Evolutionary conservation across 2,888 invertebrate species (phyloP), one percentile per base, ranked within the genome.

Genomic region (Griposia aprilina): DNA sequence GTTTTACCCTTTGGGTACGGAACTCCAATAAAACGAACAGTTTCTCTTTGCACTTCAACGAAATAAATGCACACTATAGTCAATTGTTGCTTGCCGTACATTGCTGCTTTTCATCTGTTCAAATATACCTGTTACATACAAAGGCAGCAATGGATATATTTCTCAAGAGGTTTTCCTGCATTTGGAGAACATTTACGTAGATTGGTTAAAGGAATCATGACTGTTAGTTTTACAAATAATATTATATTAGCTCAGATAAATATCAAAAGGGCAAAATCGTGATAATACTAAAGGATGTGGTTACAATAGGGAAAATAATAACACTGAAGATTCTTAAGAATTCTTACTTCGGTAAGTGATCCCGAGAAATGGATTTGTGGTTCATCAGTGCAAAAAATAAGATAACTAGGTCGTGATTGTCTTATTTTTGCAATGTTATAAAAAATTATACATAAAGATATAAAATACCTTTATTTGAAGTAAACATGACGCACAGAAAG

Each of bases 221-320:
- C 85, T 81, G 17, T 57, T 63, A 26, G 15, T 50, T 81, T 48
- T 1, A 15, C 48, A 66, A 23, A 41, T 62, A 66, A 41, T 30
- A 48, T 30, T n/a, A 17, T 20, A 23, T 48, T n/a, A 15, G 20
- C 15, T 17, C 0, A 62, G 71, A 72, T 74, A 11, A 66, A 30
- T 73, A 85, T 70, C 66, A 76, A 23, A 1, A 59, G 2, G 36
- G 36, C 52, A 52, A 5, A 75, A 77, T 85, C 83, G 82, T 85
- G 82, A 81, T 68, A 4, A 15, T 30, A 15, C 2, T 57, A 26
- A 45, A 77, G 86, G 82, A 83, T 85, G 83, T 60, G 83, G 83
- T 83, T 74, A 57, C 7, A 7, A 48, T n/a, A 63, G 45, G 86
- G 63, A 77, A 83, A 83, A 77, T 52, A 10, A 71, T 60, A 57